phyloP scores from a whole-genome alignment of 2,113 vertebrate genomes.

The Climacteris rufus region DNA sequence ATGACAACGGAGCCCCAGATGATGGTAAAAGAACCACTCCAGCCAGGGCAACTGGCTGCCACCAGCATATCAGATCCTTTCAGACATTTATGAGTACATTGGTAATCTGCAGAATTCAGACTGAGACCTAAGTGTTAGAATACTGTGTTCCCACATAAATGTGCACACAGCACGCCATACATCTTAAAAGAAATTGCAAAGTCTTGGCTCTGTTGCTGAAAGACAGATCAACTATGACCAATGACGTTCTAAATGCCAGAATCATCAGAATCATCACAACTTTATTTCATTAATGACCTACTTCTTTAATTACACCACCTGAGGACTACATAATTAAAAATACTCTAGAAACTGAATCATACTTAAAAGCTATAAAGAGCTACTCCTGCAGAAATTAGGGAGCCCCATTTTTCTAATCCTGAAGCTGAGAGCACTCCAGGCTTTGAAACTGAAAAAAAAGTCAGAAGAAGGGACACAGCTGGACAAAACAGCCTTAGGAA shows the following conservation, averaged over 20 bases:
- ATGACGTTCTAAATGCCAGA: not conserved
- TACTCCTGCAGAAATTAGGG: not conserved
- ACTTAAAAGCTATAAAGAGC: not conserved
- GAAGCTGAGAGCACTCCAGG: not conserved
- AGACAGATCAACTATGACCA: not conserved
- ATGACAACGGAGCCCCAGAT: not conserved
- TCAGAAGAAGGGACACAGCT: not conserved
- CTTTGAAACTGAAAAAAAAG: not conserved
- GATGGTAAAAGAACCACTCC: not conserved
- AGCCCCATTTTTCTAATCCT: not conserved
- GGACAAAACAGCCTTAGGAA: not conserved
- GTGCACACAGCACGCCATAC: not conserved
- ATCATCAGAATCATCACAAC: not conserved
- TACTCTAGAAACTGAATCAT: not conserved
- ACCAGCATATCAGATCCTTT: not conserved
- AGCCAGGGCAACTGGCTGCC: not conserved
- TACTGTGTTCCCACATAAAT: not conserved
- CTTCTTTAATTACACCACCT: not conserved
- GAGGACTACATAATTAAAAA: not conserved
- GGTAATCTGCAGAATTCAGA: not conserved
- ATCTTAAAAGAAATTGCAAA: not conserved
- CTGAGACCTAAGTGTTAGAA: not conserved
- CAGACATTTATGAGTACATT: not conserved
- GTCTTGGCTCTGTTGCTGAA: not conserved
- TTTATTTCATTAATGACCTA: not conserved